Percentiles rank a stretch among this genome's conserved stretches.
Evolutionary conservation across 35 echinoderm and acorn worm species (phyloP).

Genomic region (Anneissia japonica): DNA sequence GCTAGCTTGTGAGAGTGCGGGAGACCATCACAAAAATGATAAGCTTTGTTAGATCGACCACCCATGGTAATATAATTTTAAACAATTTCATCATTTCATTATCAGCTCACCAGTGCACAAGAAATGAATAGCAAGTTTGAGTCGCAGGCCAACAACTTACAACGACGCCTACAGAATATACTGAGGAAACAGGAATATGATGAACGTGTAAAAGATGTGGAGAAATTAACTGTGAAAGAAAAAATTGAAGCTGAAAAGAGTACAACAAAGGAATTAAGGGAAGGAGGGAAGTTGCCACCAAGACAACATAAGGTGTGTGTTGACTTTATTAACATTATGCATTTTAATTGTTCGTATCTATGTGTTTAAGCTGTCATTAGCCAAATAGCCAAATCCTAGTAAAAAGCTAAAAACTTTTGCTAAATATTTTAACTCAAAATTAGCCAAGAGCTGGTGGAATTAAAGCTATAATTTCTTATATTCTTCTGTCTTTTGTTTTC

Average conservation of each 20-base stretch:
- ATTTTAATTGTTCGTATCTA: background rate
- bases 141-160: slow-evolving; percentile 63
- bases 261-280: slow-evolving; percentile 10
- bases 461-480: background rate
- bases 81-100: background rate
- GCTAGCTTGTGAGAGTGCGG: too few species aligned
- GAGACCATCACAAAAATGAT: too few species aligned
- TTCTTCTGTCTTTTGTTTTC: too few species aligned
- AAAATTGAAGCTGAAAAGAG: background rate
- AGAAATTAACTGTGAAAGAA: slow-evolving; percentile 34
- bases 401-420: background rate
- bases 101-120: slow-evolving; percentile 56
- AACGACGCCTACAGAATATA: slow-evolving; percentile 67
- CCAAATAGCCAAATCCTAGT: background rate
- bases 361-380: background rate
- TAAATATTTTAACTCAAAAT: background rate
- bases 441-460: background rate
- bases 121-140: slow-evolving; percentile 81
- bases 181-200: slow-evolving; percentile 65
- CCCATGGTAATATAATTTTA: too few species aligned
- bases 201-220: slow-evolving; percentile 53
- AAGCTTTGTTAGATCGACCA: too few species aligned
- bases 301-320: background rate
- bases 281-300: background rate
- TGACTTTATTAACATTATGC: background rate